Percentiles rank a stretch among this genome's conserved stretches.
These are phyloP conservation scores for Panzeria rudis DNA, from an alignment of 2,888 invertebrate species.

Conservation along the genomic window DNA sequence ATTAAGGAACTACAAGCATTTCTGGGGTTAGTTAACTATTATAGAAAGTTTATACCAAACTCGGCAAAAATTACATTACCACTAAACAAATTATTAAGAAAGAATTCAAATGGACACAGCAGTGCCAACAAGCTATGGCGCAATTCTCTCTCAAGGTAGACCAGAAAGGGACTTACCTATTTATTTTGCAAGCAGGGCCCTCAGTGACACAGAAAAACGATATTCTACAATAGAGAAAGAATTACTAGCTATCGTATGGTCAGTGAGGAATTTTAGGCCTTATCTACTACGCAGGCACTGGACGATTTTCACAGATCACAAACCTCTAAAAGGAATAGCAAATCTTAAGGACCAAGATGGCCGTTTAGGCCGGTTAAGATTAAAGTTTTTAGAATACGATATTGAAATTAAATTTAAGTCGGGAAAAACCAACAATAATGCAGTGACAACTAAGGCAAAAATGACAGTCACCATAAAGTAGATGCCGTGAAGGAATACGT, in stretches of 20 bases:
- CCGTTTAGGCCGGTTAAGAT: neutral
- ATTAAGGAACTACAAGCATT: neutral
- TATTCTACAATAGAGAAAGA: neutral
- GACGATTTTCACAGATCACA: neutral
- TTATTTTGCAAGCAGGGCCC: neutral
- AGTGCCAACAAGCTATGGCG: neutral
- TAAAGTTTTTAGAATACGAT: neutral
- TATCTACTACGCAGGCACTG: neutral
- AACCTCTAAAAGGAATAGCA: neutral
- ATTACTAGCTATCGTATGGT: neutral
- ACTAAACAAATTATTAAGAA: neutral
- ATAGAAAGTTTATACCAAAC: neutral
- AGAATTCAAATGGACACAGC: neutral
- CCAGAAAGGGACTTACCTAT: neutral
- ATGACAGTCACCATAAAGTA: too few relatives aligned
- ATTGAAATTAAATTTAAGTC: neutral
- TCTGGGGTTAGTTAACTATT: neutral
- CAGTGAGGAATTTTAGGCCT: neutral
- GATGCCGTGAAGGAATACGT: too few relatives aligned
- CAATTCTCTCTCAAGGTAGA: neutral
- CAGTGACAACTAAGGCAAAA: too few relatives aligned
- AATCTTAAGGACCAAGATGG: neutral
- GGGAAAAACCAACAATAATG: neutral
- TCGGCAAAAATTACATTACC: neutral
- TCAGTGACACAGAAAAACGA: neutral